Evolutionary conservation across 2,888 invertebrate genomes (phyloP), one percentile per base, ranked within the genome.

Genomic region (Dasysyrphus albostriatus): DNA sequence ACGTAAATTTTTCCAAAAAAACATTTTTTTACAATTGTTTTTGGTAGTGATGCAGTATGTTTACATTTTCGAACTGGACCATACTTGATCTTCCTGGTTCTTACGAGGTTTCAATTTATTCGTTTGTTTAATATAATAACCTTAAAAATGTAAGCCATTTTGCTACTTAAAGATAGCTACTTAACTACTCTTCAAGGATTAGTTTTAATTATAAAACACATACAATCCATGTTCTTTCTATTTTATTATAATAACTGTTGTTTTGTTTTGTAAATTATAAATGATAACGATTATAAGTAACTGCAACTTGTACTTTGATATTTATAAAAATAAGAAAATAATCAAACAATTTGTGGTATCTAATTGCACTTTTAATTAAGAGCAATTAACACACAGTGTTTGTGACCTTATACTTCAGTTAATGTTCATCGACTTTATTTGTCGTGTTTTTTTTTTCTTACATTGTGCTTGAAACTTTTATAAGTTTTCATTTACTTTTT

Each of bases 361-460:
- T 59, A 78, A 83, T 73, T 72, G 61, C 79, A 65, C 47, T 74
- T 76, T 67, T 76, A 76, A 82, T 76, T 82, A 76, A 77, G 58
- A 44, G 37, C 72, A 77, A 82, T 56, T 77, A 69, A 42, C 47
- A n/a, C 12, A 19, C 4, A 59, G 54, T 70, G 65, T 37, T 56
- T 65, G 65, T 65, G 74, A 49, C 80, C 80, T 74, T 80, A 67
- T 34, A 49, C 65, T 58, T 47, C 10, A 80, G 74, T 74, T 80
- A 80, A 79, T 47, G 73, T 67, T 67, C 39, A 73, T 80, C 42
- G 67, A 67, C n/a, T 49, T 1, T 59, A 39, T 49, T 49, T 8
- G 19, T 24, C 24, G 24, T 24, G 1, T 54, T 14, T 29, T 14
- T 24, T 51, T 51, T 0, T 58, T 32, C 5, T 16, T 8, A 47